Evolutionary conservation across 2,888 invertebrate genomes (phyloP).

Genomic region (Athalia rosae): DNA sequence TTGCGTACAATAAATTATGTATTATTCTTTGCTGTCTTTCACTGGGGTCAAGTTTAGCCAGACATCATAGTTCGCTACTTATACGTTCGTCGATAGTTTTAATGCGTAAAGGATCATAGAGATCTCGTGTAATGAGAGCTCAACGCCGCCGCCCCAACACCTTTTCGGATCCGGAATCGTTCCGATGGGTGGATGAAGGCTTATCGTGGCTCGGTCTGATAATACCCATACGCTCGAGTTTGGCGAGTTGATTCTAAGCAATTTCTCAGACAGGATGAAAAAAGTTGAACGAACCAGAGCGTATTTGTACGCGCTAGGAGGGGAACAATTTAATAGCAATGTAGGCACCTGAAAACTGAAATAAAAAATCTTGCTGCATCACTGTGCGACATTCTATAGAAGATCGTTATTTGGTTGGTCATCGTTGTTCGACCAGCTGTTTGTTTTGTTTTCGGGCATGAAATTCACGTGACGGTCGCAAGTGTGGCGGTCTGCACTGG

Average conservation of each 20-base stretch:
- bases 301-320: background rate
- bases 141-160: too few relatives aligned
- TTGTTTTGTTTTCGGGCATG: conserved; percentile 84
- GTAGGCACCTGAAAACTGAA: background rate
- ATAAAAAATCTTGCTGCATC: too few relatives aligned
- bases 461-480: conserved; percentile 80
- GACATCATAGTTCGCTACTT: background rate
- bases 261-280: background rate
- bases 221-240: too few relatives aligned
- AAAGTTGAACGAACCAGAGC: background rate
- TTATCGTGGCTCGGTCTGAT: too few relatives aligned
- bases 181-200: too few relatives aligned
- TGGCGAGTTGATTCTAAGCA: too few relatives aligned
- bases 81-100: background rate
- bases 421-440: conserved; percentile 68
- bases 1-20: background rate
- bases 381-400: too few relatives aligned
- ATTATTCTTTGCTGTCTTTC: conserved; percentile 16
- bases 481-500: conserved; percentile 65
- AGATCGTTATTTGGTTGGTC: too few relatives aligned
- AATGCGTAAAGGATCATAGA: background rate
- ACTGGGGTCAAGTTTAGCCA: conserved; percentile 27
- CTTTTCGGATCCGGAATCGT: too few relatives aligned
- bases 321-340: background rate
- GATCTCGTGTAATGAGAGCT: too few relatives aligned